Evolutionary conservation across 2,113 vertebrate genomes (phyloP).

Genomic region (Amphiprion ocellaris): DNA sequence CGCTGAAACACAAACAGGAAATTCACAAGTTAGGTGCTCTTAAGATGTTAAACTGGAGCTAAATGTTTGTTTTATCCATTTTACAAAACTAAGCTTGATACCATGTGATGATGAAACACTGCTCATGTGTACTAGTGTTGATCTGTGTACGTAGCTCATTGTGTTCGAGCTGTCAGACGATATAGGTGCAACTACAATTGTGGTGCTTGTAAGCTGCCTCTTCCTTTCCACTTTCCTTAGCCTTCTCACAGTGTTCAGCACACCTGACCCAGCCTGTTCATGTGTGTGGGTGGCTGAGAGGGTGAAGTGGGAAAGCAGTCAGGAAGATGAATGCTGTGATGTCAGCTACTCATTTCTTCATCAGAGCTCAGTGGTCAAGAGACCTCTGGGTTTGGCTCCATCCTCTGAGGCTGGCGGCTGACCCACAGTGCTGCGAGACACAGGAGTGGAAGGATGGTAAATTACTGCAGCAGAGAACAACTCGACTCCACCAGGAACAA

Average conservation of each 20-base stretch:
- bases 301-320: background rate
- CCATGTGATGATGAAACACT: background rate
- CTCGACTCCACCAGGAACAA: background rate
- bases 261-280: background rate
- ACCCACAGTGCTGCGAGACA: slow-evolving; percentile 69
- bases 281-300: background rate
- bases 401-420: slow-evolving; percentile 68
- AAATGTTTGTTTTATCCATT: background rate
- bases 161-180: background rate
- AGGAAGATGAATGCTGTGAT: background rate
- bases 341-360: slow-evolving; percentile 14
- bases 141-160: background rate
- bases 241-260: slow-evolving; percentile 10
- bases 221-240: background rate
- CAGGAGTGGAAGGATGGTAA: background rate
- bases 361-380: slow-evolving; percentile 97
- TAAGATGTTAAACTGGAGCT: slow-evolving; percentile 22
- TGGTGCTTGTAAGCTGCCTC: slow-evolving; percentile 43
- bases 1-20: background rate
- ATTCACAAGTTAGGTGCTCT: background rate
- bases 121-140: background rate
- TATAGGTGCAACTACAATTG: background rate
- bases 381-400: slow-evolving; percentile 87
- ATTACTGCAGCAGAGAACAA: background rate
- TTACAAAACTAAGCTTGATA: slow-evolving; percentile 14